Conservation (phyloP, 1,140 invertebrate species). For the Saxidomus purpurata region DNA sequence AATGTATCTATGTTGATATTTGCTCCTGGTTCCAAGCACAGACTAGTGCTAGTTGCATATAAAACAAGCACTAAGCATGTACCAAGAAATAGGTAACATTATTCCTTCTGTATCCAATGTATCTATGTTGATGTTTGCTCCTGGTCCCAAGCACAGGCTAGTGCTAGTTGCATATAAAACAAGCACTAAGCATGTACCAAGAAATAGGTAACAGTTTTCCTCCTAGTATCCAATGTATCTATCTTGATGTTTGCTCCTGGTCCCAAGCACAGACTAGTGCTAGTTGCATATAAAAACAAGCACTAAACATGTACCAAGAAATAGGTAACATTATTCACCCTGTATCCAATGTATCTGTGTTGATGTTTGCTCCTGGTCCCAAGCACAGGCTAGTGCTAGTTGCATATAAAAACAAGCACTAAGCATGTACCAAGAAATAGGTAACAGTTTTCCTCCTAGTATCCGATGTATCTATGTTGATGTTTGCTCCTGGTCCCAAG, state of each 20-base stretch:
- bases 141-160: not conserved
- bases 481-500: not conserved
- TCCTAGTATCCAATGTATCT: too few species aligned
- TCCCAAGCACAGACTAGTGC: slow-evolving; percentile 1
- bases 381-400: slow-evolving; percentile 30
- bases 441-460: not conserved
- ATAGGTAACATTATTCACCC: not conserved
- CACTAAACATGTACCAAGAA: slow-evolving; percentile 11
- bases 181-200: slow-evolving; percentile 9
- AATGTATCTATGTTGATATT: not conserved
- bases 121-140: not conserved
- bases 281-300: slow-evolving; percentile 9
- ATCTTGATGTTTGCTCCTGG: not conserved
- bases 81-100: slow-evolving; percentile 5
- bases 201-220: not conserved
- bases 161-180: slow-evolving; percentile 12
- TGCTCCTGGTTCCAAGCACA: not conserved
- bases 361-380: not conserved
- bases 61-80: slow-evolving; percentile 9
- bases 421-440: slow-evolving; percentile 1
- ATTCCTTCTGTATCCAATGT: not conserved
- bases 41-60: slow-evolving; percentile 1
- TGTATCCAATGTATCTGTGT: not conserved
- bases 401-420: slow-evolving; percentile 16
- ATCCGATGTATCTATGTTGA: too few species aligned